Evolutionary conservation across 2,113 vertebrate species (phyloP).

Genomic region (Toxostoma redivivum): DNA sequence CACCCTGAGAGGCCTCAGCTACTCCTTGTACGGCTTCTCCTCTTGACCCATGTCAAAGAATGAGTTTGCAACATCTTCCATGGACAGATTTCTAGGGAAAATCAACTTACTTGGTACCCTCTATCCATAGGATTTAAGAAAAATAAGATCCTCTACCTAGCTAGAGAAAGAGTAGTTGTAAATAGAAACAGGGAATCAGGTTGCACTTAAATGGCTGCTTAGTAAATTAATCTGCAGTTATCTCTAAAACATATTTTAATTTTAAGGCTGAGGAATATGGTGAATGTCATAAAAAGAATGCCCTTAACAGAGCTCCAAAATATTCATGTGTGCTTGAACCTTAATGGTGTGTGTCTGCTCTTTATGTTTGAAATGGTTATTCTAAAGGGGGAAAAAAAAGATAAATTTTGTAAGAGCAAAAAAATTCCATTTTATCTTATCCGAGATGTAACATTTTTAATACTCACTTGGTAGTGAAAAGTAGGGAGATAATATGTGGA

Average conservation of each 20-base stretch:
- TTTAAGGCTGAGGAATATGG: background rate
- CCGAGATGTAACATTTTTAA: conserved; percentile 30
- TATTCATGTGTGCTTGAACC: background rate
- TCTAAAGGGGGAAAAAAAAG: background rate
- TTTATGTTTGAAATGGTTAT: conserved; percentile 9
- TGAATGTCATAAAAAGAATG: background rate
- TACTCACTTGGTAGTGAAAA: background rate
- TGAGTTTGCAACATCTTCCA: background rate
- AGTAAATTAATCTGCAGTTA: conserved; percentile 35
- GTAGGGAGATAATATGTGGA: background rate
- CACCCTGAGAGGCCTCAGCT: background rate
- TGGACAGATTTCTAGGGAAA: background rate
- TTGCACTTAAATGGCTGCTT: conserved; percentile 26
- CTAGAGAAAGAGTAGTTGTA: background rate
- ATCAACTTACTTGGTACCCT: background rate
- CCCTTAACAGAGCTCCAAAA: background rate
- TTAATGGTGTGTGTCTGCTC: conserved; percentile 1
- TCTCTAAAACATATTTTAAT: conserved; percentile 20
- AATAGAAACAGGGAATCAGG: background rate
- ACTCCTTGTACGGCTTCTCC: background rate
- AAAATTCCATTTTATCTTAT: conserved; percentile 28
- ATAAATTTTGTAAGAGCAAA: background rate
- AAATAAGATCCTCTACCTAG: background rate
- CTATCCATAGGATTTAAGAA: background rate
- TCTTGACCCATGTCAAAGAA: background rate